A percentile compares a stretch with the other conserved stretches of the same genome.
Conservation (phyloP, 2,888 invertebrate genomes). For the Anarsia innoxiella region DNA sequence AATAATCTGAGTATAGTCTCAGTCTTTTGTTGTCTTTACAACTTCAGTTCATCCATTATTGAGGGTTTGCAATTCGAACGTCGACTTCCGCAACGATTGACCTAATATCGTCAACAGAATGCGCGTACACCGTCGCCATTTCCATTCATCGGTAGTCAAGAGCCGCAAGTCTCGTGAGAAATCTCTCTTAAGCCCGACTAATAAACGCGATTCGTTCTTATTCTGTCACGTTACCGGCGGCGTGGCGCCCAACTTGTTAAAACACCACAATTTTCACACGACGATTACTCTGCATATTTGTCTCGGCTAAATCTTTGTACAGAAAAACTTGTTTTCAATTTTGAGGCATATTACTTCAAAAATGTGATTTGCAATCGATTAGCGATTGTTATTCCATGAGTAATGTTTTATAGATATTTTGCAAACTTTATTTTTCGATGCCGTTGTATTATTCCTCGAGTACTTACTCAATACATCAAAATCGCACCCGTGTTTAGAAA, state of each 20-base stretch:
- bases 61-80: no score
- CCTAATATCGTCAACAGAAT: neutral
- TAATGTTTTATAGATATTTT: no score
- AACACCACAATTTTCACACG: slow-evolving; percentile 11
- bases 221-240: slow-evolving; percentile 9
- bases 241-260: slow-evolving; percentile 13
- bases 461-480: slow-evolving; percentile 6
- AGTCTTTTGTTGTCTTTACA: no score
- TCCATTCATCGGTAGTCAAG: neutral
- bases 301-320: slow-evolving; percentile 4
- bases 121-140: no score
- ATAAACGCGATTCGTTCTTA: slow-evolving; percentile 24
- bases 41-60: no score
- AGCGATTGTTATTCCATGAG: no score
- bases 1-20: no score
- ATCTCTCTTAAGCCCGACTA: slow-evolving; percentile 14
- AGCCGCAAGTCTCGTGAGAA: slow-evolving; percentile 1
- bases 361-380: no score
- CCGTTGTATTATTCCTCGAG: no score
- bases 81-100: neutral
- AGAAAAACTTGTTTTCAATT: slow-evolving; percentile 1
- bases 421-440: no score
- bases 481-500: slow-evolving; percentile 38
- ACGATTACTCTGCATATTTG: slow-evolving; percentile 11
- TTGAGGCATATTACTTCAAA: neutral